Conservation (phyloP, 2,888 invertebrate genomes). For the Tanytarsus gracilentus region DNA sequence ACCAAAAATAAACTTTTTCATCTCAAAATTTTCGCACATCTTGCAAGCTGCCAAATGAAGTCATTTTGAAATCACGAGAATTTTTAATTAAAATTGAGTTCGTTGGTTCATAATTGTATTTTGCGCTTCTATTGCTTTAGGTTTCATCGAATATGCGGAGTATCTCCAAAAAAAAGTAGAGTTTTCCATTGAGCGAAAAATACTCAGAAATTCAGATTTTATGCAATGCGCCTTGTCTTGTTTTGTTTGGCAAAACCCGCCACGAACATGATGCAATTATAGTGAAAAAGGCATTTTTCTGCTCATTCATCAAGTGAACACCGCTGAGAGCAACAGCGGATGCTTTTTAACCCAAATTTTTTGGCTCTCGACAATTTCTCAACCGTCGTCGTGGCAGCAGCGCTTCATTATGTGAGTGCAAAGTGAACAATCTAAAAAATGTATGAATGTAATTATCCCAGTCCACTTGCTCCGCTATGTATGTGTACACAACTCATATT, state of each 20-base stretch:
- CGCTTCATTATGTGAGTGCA: not conserved
- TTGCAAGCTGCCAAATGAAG: no score
- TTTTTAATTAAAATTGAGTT: not conserved
- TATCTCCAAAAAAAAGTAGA: no score
- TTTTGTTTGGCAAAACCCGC: not conserved
- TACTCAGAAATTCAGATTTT: not conserved
- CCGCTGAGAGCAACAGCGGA: not conserved
- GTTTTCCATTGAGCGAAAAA: no score
- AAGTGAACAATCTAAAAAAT: not conserved
- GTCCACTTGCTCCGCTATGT: no score
- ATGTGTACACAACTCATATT: no score
- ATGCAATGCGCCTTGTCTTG: not conserved
- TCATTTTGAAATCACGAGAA: not conserved
- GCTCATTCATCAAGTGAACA: no score
- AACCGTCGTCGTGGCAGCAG: not conserved
- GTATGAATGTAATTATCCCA: slow-evolving; percentile 16
- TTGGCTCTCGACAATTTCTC: not conserved
- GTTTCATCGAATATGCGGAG: no score
- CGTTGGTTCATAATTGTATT: not conserved
- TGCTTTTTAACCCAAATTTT: not conserved
- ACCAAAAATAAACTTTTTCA: no score
- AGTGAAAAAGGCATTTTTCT: not conserved
- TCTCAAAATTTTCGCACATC: no score
- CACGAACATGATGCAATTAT: slow-evolving; percentile 1
- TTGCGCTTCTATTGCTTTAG: not conserved